Percentiles rank a stretch among this genome's conserved stretches.
Evolutionary conservation across 1,140 invertebrate species (phyloP).

Genomic region (Anoplolepis gracilipes): DNA sequence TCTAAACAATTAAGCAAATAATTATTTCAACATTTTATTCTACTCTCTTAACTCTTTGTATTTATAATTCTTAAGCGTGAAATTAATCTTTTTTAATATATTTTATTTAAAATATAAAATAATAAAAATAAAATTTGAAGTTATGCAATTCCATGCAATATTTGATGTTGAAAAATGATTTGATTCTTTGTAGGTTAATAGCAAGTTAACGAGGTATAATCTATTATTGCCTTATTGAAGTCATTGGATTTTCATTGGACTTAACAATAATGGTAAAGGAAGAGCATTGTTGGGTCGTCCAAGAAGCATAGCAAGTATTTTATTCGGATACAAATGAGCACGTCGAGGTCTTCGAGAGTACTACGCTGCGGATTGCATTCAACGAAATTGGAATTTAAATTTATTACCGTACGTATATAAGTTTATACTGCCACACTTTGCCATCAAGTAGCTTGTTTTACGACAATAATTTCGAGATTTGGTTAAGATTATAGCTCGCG

Average conservation of each 20-base stretch:
- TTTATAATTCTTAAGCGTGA: neutral
- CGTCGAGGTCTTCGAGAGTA: slow-evolving; percentile 24
- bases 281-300: slow-evolving; percentile 4
- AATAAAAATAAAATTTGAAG: neutral
- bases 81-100: neutral
- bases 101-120: neutral
- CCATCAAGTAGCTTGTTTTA: slow-evolving; percentile 64
- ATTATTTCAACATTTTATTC: neutral
- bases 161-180: neutral
- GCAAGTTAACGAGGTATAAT: neutral
- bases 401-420: slow-evolving; percentile 66
- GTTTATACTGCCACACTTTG: slow-evolving; percentile 48
- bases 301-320: slow-evolving; percentile 55
- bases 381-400: slow-evolving; percentile 72
- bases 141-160: no score
- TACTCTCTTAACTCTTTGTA: neutral
- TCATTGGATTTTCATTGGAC: neutral
- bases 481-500: slow-evolving; percentile 60
- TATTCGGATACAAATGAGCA: slow-evolving; percentile 40
- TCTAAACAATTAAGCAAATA: neutral
- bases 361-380: slow-evolving; percentile 58
- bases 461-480: slow-evolving; percentile 70
- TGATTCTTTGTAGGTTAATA: neutral
- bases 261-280: slow-evolving; percentile 21
- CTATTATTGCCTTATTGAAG: neutral